A percentile compares a stretch with the other conserved stretches of the same genome.
phyloP scores from a whole-genome alignment of 2,113 vertebrate genomes.

The Ammodytes dubius region DNA sequence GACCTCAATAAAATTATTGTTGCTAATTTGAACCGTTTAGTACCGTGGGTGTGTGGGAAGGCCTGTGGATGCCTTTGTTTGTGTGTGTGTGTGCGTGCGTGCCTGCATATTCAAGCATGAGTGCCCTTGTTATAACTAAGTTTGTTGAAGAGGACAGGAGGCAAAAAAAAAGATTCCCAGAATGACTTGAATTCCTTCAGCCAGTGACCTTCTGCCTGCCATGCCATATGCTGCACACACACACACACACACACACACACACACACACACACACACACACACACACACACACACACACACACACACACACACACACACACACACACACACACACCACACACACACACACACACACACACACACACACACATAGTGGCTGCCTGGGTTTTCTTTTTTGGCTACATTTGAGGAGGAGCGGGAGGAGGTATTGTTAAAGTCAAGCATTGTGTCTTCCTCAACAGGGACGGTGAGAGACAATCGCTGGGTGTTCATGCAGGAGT shows the following conservation, averaged over 20 bases:
- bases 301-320: slow-evolving; percentile 38
- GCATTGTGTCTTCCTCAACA: slow-evolving; percentile 76
- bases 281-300: slow-evolving; percentile 50
- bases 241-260: slow-evolving; percentile 50
- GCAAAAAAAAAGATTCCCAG: slow-evolving; percentile 67
- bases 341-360: too few species aligned
- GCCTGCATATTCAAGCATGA: slow-evolving; percentile 37
- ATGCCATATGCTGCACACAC: slow-evolving; percentile 75
- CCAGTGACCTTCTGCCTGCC: slow-evolving; percentile 62
- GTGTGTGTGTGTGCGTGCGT: slow-evolving; percentile 24
- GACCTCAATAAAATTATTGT: neutral
- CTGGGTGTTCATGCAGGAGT: slow-evolving; percentile 26
- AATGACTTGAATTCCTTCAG: slow-evolving; percentile 78
- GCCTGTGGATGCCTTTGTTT: slow-evolving; percentile 3
- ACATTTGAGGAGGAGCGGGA: slow-evolving; percentile 64
- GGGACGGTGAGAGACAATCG: slow-evolving; percentile 47
- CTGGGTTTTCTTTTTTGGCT: neutral
- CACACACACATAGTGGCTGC: too few species aligned
- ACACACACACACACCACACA: neutral
- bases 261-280: slow-evolving; percentile 18
- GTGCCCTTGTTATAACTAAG: slow-evolving; percentile 25
- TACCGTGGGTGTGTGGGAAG: neutral
- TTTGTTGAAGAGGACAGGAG: slow-evolving; percentile 42
- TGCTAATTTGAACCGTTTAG: neutral
- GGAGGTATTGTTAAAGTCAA: slow-evolving; percentile 73